phyloP scores from a whole-genome alignment of 2,888 invertebrate species.

The Heliconius ethilla region DNA sequence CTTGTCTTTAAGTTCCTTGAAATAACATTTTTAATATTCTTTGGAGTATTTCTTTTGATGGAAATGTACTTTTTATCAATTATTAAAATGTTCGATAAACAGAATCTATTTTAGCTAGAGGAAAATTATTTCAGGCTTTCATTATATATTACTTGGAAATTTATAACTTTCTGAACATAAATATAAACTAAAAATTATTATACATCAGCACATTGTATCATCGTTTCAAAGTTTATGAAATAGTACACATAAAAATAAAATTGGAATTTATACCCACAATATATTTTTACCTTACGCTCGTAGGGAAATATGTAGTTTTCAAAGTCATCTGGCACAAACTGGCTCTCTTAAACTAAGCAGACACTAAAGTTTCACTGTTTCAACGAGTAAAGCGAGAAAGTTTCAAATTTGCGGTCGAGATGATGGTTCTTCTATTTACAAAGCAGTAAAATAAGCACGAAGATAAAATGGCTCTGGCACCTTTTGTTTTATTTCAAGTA shows the following conservation, averaged over 20 bases:
- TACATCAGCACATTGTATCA: constrained; percentile 24
- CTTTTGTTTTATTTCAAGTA: constrained; percentile 8
- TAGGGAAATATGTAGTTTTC: constrained; percentile 62
- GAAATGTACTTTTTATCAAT: constrained; percentile 37
- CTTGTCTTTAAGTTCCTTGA: constrained; percentile 51
- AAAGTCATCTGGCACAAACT: constrained; percentile 68
- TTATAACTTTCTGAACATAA: background rate
- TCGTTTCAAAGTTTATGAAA: constrained; percentile 33
- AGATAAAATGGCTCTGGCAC: constrained; percentile 9
- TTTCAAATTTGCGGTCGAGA: constrained; percentile 53
- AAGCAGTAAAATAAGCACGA: constrained; percentile 21
- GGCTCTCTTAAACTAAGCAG: constrained; percentile 70
- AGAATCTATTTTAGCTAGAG: background rate
- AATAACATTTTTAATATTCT: constrained; percentile 50
- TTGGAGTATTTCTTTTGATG: constrained; percentile 47
- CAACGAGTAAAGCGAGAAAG: constrained; percentile 55
- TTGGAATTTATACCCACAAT: constrained; percentile 35
- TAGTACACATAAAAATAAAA: constrained; percentile 38
- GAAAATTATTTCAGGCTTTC: background rate
- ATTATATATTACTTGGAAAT: background rate
- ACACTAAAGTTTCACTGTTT: constrained; percentile 61
- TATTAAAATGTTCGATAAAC: constrained; percentile 2
- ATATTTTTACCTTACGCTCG: constrained; percentile 55
- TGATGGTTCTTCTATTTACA: constrained; percentile 39
- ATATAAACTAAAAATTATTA: constrained; percentile 5